Conservation (phyloP, 1,140 invertebrate genomes). For the Trinorchestia longiramus region DNA sequence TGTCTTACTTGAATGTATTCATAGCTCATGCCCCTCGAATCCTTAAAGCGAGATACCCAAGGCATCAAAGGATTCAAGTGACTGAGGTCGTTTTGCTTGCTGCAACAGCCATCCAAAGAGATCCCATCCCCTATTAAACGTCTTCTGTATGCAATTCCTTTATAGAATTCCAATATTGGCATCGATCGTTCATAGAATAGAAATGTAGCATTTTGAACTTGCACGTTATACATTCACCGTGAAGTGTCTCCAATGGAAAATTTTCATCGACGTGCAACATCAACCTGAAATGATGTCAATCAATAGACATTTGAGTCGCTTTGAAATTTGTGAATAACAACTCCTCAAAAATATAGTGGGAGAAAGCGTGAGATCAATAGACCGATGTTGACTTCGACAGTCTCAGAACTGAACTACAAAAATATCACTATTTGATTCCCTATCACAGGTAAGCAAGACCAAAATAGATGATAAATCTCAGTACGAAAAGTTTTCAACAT, state of each 20-base stretch:
- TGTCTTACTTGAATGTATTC: background rate
- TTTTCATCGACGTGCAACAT: background rate
- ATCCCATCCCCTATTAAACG: background rate
- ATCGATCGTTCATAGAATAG: background rate
- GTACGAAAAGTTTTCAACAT: background rate
- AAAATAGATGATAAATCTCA: background rate
- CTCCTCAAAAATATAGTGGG: background rate
- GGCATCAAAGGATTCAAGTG: background rate
- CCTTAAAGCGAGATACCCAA: background rate
- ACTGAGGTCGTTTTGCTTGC: background rate
- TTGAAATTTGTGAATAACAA: background rate
- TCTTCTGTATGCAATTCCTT: background rate
- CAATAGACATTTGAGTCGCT: background rate
- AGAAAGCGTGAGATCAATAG: no score
- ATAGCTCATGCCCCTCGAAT: background rate
- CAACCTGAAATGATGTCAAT: background rate
- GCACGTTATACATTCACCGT: background rate
- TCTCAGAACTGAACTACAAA: background rate
- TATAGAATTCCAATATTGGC: background rate
- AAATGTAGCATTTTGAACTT: background rate
- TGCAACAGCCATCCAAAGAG: background rate
- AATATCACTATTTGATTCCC: background rate
- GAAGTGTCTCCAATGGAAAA: background rate
- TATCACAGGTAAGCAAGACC: background rate
- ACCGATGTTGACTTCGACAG: background rate